Percentiles rank a stretch among this genome's conserved stretches.
These are phyloP conservation scores for Phylloscopus trochiloides DNA, from an alignment of 2,113 vertebrate species.

Conservation along the genomic window DNA sequence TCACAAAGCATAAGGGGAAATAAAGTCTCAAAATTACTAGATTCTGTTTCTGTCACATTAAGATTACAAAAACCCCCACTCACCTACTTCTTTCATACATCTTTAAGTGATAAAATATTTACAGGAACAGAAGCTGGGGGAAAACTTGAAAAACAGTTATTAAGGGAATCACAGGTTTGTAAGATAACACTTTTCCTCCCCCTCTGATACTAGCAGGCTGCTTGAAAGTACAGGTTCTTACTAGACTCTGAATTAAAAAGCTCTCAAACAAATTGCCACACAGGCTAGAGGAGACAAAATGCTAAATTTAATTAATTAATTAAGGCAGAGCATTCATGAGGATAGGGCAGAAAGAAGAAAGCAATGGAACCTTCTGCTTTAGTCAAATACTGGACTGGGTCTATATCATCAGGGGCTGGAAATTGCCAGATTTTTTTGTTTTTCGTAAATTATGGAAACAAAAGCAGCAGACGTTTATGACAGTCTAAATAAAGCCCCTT, in stretches of 20 bases:
- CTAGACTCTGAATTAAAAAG: background rate
- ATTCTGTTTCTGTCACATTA: background rate
- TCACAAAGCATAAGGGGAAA: background rate
- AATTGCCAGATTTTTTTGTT: background rate
- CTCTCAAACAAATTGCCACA: background rate
- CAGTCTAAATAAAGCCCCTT: background rate
- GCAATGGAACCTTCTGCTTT: background rate
- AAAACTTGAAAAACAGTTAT: background rate
- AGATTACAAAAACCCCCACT: background rate
- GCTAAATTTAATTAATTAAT: background rate
- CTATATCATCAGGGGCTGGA: background rate
- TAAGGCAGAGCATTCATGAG: background rate
- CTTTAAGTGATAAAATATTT: background rate
- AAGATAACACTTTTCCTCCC: background rate
- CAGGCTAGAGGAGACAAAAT: background rate
- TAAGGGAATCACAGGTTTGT: background rate
- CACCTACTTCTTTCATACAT: background rate
- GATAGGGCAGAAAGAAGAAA: background rate
- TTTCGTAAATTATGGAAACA: background rate
- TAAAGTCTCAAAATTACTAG: background rate
- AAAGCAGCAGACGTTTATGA: background rate
- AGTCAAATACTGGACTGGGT: background rate
- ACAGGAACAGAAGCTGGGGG: background rate
- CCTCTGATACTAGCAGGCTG: background rate
- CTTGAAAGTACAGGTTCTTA: background rate